Evolutionary conservation across 1,140 invertebrate species (phyloP), one percentile per base, ranked within the genome.

Genomic region (Teleopsis dalmanni): DNA sequence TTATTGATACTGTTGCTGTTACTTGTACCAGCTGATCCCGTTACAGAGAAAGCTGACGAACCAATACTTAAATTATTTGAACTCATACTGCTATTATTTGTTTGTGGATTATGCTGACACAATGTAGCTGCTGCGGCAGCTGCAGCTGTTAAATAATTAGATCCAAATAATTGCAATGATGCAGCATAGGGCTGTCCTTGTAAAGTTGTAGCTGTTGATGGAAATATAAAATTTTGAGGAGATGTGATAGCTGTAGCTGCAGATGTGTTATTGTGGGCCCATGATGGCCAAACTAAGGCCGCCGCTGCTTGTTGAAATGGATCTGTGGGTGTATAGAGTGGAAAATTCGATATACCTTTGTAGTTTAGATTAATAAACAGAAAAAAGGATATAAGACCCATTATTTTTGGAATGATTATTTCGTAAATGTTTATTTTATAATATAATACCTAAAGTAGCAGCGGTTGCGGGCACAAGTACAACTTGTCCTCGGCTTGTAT

Each of bases 401-500:
- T 14, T 27, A 46, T 21, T 45, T 34, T 45, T 31, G 19, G 18
- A 4, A 14, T 43, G 25, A 27, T 43, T 41, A 23, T 41, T 41
- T 37, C 21, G 33, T 10, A 13, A 40, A 22, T 21, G 25, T 19
- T 42, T 14, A 42, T 22, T 22, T 42, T 43, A 27, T 27, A 14
- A n/a, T n/a, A n/a, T n/a, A n/a, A n/a, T 66, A 67, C 64, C 64
- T 57, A 67, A 62, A 49, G 64, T 79, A 70, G 80, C 76, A 73
- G 54, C 71, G 57, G 50, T 55, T 71, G 53, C 65, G 35, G 88
- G 87, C 50, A 91, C 77, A 35, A 91, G 77, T 35, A 90, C 77
- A 29, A 90, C 75, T 51, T 88, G 84, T 29, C 87, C 87, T 16
- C 82, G 85, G 13, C 84, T 76, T 19, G 87, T 84, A 72, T 92